These are phyloP conservation scores for Rhysida immarginata DNA, from an alignment of 1,140 invertebrate genomes.

Conservation along the genomic window DNA sequence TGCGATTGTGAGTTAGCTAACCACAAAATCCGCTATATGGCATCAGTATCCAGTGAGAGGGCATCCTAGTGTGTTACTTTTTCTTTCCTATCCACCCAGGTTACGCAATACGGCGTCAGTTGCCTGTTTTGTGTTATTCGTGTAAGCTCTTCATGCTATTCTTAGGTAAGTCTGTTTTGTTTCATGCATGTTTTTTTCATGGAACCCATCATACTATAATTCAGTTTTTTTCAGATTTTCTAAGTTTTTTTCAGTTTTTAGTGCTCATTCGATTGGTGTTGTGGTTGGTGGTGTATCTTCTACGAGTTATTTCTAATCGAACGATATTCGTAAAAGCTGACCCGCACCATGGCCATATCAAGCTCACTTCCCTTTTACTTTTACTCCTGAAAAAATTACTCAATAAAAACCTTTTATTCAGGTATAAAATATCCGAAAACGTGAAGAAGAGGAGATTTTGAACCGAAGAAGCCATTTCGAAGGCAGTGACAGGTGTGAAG, in stretches of 20 bases:
- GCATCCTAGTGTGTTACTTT: neutral
- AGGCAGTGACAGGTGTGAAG: neutral
- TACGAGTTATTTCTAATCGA: neutral
- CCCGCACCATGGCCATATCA: neutral
- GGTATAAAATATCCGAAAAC: neutral
- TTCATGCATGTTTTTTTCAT: neutral
- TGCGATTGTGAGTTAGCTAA: neutral
- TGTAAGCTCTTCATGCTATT: neutral
- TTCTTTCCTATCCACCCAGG: neutral
- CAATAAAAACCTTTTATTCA: neutral
- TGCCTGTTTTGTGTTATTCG: neutral
- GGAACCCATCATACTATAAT: neutral
- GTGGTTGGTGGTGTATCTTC: neutral
- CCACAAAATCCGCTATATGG: neutral
- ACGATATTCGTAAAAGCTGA: neutral
- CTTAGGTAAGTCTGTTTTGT: neutral
- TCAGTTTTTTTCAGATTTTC: no score
- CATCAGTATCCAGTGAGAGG: neutral
- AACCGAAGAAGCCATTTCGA: neutral
- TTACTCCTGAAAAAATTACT: neutral
- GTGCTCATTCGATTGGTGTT: neutral
- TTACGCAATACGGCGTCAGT: neutral
- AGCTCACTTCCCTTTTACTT: neutral
- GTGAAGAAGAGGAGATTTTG: neutral
- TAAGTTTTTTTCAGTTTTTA: neutral